Base-by-base conservation (phyloP, 2,797 vertebrate species). In the Megalops cyprinoides region DNA sequence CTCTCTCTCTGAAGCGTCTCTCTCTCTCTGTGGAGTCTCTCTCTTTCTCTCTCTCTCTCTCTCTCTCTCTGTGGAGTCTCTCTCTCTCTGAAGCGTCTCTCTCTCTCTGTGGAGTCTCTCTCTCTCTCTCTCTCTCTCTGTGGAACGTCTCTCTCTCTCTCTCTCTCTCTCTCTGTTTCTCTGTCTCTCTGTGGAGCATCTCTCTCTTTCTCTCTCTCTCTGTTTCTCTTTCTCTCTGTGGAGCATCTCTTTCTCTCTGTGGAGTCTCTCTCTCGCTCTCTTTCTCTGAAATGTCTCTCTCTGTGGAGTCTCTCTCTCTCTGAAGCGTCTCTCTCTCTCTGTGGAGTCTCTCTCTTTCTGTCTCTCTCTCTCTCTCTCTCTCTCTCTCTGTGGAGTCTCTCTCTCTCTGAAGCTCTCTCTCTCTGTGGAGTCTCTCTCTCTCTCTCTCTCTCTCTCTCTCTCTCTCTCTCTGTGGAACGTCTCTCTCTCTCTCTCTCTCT, bases 331-430 rank as follows among this genome's bases (percentile, higher is more conserved):
- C 2, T n/a, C n/a, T n/a, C n/a, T n/a, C n/a, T n/a, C n/a, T n/a
- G n/a, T n/a, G n/a, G n/a, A n/a, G n/a, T n/a, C n/a, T n/a, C n/a
- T n/a, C n/a, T n/a, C 25, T 7, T 58, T 25, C 18, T 58, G n/a
- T 4, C 34, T 18, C 53, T 53, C 25, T 12, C 2, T 34, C 25
- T 25, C 53, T 46, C 9, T 53, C 15, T 42, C 58, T 20, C 51
- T 77, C 58, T 77, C 75, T 77, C 58, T 1, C 31, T n/a, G 75
- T 76, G n/a, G n/a, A n/a, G n/a, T 15, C 14, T 15, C 20, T 3
- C 23, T 28, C 25, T 60, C 9, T n/a, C 25, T 60, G n/a, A n/a
- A n/a, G n/a, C 3, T n/a, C 7, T 12, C 23, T 39, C 20, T 18
- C 8, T 48, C 28, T 20, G n/a, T n/a, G n/a, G n/a, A n/a, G n/a